Percentiles rank a stretch among this genome's conserved stretches.
These are phyloP conservation scores for Pediacus dermestoides DNA, from an alignment of 2,888 invertebrate genomes.

Conservation along the genomic window DNA sequence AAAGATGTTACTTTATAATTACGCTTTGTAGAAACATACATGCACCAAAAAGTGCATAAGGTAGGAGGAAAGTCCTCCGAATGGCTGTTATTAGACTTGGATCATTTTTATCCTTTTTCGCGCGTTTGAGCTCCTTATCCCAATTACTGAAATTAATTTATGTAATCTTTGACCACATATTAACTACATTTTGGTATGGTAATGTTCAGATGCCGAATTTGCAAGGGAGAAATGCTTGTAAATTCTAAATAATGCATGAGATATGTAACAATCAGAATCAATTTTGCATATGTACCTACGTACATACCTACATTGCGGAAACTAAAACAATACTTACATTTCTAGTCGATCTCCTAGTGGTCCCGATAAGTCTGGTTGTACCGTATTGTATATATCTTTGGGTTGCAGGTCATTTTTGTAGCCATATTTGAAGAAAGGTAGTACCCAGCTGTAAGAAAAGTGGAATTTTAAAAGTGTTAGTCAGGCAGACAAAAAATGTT, in stretches of 20 bases:
- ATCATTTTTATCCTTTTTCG: conserved; percentile 54
- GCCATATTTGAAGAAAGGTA: conserved; percentile 62
- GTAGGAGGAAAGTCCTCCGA: conserved; percentile 58
- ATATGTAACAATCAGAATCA: too few species aligned
- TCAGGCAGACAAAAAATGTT: too few species aligned
- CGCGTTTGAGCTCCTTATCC: conserved; percentile 59
- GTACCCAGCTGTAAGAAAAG: conserved; percentile 60
- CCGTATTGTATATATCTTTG: conserved; percentile 64
- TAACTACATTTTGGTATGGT: too few species aligned
- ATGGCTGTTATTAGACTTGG: conserved; percentile 64
- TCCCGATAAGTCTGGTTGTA: conserved; percentile 61
- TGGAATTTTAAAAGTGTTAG: not conserved
- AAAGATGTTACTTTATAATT: conserved; percentile 54
- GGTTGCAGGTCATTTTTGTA: conserved; percentile 60
- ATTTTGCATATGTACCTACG: too few species aligned
- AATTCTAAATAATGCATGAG: too few species aligned
- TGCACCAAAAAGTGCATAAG: conserved; percentile 59
- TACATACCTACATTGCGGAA: too few species aligned
- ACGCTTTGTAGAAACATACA: conserved; percentile 57
- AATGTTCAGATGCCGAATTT: too few species aligned
- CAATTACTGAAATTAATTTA: conserved; percentile 57
- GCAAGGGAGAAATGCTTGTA: too few species aligned
- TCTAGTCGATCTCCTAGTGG: conserved; percentile 64
- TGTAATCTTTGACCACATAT: too few species aligned
- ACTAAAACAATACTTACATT: conserved; percentile 44